These are phyloP conservation scores for Romanogobio albipinnatus DNA, from an alignment of 2,113 vertebrate genomes.

Conservation along the genomic window DNA sequence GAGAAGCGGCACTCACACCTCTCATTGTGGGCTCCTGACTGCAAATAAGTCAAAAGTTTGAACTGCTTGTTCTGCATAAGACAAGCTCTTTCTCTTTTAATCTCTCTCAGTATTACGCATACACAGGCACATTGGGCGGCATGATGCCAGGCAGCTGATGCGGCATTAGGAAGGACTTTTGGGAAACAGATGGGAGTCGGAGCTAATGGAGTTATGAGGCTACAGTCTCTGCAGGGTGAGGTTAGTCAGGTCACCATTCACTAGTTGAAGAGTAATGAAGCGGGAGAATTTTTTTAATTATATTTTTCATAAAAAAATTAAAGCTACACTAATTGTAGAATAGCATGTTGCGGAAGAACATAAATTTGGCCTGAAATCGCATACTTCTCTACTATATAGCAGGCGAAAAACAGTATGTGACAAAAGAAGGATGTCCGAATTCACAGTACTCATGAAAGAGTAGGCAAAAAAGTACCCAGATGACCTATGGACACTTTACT, in stretches of 20 bases:
- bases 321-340: neutral
- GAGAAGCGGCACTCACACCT: neutral
- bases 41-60: conserved; percentile 69
- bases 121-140: conserved; percentile 60
- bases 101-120: conserved; percentile 62
- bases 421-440: too few relatives aligned
- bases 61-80: conserved; percentile 77
- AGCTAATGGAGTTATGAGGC: conserved; percentile 59
- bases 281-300: neutral
- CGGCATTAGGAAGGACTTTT: conserved; percentile 57
- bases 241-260: neutral
- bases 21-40: conserved; percentile 64
- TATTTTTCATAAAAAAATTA: neutral
- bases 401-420: too few relatives aligned
- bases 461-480: too few relatives aligned
- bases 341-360: neutral
- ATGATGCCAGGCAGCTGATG: conserved; percentile 70
- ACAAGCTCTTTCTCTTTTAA: conserved; percentile 74
- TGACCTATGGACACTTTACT: too few relatives aligned
- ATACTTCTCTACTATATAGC: too few relatives aligned
- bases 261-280: neutral
- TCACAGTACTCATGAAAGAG: too few relatives aligned
- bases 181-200: conserved; percentile 66
- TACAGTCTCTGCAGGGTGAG: conserved; percentile 10
- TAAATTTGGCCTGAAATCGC: too few relatives aligned